Evolutionary conservation across 1,140 invertebrate genomes (phyloP).

Genomic region (Muscidifurax raptorellus): DNA sequence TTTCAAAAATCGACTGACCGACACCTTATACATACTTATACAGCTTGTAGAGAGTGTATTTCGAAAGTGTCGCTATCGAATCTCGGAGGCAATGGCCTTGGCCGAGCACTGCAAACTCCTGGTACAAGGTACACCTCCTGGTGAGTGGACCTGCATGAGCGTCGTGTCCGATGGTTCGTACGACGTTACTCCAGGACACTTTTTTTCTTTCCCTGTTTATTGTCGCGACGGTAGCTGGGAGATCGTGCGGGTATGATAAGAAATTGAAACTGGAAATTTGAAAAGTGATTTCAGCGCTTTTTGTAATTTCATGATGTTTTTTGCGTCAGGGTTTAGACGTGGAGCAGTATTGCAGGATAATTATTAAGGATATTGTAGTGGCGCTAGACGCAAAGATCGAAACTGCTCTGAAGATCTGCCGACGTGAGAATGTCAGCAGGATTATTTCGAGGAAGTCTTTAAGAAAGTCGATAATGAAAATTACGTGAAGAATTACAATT

Average conservation of each 20-base stretch:
- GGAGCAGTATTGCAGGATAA: neutral
- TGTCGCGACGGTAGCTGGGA: constrained; percentile 48
- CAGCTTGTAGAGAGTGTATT: constrained; percentile 21
- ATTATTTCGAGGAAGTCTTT: neutral
- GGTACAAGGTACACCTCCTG: constrained; percentile 47
- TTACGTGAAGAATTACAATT: neutral
- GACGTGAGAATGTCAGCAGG: neutral
- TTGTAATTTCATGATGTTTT: neutral
- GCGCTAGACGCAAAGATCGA: neutral
- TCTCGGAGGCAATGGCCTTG: constrained; percentile 48
- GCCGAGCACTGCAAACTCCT: constrained; percentile 54
- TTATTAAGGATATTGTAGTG: neutral
- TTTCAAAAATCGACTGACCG: neutral
- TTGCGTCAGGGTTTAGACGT: neutral
- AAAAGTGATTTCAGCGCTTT: neutral
- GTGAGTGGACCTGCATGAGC: constrained; percentile 56
- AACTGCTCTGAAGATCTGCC: neutral
- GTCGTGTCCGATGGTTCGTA: constrained; percentile 56
- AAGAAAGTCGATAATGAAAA: constrained; percentile 4
- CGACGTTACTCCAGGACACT: constrained; percentile 37
- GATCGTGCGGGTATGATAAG: constrained; percentile 54
- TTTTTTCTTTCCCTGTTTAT: constrained; percentile 54
- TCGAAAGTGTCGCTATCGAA: constrained; percentile 14
- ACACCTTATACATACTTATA: neutral
- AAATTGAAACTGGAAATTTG: neutral